phyloP scores from a whole-genome alignment of 2,888 invertebrate genomes.

The Noctua pronuba region DNA sequence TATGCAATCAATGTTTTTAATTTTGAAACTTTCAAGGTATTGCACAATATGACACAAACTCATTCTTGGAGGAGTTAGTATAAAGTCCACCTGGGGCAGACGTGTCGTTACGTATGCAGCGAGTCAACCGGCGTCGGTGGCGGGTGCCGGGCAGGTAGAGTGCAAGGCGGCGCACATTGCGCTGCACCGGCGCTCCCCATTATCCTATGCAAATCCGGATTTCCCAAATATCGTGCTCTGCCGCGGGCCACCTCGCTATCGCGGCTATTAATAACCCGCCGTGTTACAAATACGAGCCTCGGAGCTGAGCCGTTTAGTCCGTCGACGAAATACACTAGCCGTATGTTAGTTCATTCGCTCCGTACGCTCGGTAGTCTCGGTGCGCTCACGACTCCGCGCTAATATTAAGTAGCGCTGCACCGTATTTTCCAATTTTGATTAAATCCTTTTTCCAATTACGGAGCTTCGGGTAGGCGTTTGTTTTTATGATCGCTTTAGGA shows the following conservation, averaged over 20 bases:
- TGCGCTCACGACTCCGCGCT: constrained; percentile 69
- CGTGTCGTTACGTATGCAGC: constrained; percentile 69
- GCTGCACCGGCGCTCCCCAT: constrained; percentile 79
- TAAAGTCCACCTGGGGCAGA: constrained; percentile 57
- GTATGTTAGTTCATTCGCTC: constrained; percentile 79
- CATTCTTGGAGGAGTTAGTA: constrained; percentile 52
- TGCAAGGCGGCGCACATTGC: constrained; percentile 74
- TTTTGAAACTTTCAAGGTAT: background rate
- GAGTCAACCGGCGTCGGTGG: constrained; percentile 54
- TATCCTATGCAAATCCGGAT: constrained; percentile 90
- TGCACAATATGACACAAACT: constrained; percentile 29
- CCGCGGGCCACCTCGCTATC: constrained; percentile 87
- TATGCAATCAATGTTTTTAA: background rate
- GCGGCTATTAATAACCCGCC: constrained; percentile 88
- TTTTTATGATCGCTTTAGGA: constrained; percentile 68
- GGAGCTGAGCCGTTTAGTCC: constrained; percentile 83
- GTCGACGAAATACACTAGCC: constrained; percentile 83
- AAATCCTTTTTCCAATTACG: constrained; percentile 74
- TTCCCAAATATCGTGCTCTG: constrained; percentile 87
- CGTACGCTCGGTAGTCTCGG: background rate
- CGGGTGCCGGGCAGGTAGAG: constrained; percentile 63
- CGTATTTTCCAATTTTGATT: constrained; percentile 73
- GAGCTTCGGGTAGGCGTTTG: constrained; percentile 65
- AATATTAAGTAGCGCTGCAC: constrained; percentile 73
- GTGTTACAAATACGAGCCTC: constrained; percentile 84